Conservation (phyloP, 2,888 invertebrate genomes). For the Alsophila aescularia region DNA sequence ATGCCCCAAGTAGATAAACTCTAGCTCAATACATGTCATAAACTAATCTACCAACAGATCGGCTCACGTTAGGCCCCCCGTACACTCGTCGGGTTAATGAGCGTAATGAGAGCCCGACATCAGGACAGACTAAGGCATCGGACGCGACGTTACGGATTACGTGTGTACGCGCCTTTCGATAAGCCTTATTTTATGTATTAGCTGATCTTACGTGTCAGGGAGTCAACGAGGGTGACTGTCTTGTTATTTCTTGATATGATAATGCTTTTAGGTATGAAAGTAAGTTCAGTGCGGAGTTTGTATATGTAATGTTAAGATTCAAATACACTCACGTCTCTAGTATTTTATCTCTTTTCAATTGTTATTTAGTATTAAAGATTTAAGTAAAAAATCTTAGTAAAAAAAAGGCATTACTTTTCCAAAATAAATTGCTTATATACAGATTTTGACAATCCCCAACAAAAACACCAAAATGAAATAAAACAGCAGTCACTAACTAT, state of each 20-base stretch:
- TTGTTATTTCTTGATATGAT: slow-evolving; percentile 28
- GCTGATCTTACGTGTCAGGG: slow-evolving; percentile 41
- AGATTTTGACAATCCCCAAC: slow-evolving; percentile 1
- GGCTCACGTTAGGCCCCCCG: slow-evolving; percentile 54
- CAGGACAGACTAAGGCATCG: slow-evolving; percentile 39
- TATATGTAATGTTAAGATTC: not conserved
- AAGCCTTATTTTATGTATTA: slow-evolving; percentile 62
- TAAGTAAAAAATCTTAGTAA: not conserved
- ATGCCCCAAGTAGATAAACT: slow-evolving; percentile 1
- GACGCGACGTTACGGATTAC: slow-evolving; percentile 61
- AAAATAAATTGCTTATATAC: too few species aligned
- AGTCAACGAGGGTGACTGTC: slow-evolving; percentile 19
- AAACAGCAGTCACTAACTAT: not conserved
- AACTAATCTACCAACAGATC: slow-evolving; percentile 27
- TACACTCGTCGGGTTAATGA: slow-evolving; percentile 53
- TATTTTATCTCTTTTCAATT: not conserved
- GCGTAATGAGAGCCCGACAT: slow-evolving; percentile 51
- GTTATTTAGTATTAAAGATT: not conserved
- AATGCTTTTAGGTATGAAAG: slow-evolving; percentile 10
- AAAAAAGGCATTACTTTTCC: too few species aligned
- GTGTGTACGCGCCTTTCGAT: slow-evolving; percentile 57
- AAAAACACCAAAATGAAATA: not conserved
- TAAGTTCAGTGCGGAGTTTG: not conserved
- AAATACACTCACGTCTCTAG: not conserved
- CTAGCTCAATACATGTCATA: slow-evolving; percentile 15